A percentile compares a stretch with the other conserved stretches of the same genome.
Evolutionary conservation across 2,888 invertebrate species (phyloP).

Genomic region (Pterobdella sp.): DNA sequence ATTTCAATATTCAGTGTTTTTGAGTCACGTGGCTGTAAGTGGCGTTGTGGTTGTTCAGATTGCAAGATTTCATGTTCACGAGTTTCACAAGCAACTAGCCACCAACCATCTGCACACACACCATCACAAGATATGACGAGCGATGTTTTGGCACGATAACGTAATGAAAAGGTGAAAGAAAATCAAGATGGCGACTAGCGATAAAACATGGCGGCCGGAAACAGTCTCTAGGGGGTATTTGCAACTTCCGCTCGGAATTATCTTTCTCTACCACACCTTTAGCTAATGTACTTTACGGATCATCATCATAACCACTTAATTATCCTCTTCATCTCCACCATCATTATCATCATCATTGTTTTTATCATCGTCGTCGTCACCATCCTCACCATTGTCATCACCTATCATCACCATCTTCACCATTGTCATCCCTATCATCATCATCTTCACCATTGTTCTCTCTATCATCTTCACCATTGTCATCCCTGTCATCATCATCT

Average conservation of each 20-base stretch:
- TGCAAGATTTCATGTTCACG: no score
- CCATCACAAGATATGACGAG: no score
- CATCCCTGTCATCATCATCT: no score
- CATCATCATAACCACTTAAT: no score
- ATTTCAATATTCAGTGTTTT: no score
- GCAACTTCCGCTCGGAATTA: slow-evolving; percentile 23
- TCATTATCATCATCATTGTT: neutral
- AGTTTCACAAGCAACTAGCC: no score
- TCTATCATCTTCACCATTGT: neutral
- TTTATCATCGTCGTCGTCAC: neutral
- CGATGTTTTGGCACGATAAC: no score
- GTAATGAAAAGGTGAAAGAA: slow-evolving; percentile 25
- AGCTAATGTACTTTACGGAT: neutral
- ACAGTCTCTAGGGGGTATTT: slow-evolving; percentile 27
- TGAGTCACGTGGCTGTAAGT: no score
- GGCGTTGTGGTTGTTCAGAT: no score
- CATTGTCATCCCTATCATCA: neutral
- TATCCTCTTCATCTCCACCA: neutral
- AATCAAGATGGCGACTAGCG: slow-evolving; percentile 29
- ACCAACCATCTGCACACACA: no score
- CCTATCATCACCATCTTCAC: neutral
- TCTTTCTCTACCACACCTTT: slow-evolving; percentile 15
- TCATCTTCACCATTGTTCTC: neutral
- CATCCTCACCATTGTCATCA: neutral
- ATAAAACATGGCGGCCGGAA: slow-evolving; percentile 29